Evolutionary conservation across 53 echinoderm and acorn worm genomes (phyloP).

Genomic region (Astropecten irregularis): DNA sequence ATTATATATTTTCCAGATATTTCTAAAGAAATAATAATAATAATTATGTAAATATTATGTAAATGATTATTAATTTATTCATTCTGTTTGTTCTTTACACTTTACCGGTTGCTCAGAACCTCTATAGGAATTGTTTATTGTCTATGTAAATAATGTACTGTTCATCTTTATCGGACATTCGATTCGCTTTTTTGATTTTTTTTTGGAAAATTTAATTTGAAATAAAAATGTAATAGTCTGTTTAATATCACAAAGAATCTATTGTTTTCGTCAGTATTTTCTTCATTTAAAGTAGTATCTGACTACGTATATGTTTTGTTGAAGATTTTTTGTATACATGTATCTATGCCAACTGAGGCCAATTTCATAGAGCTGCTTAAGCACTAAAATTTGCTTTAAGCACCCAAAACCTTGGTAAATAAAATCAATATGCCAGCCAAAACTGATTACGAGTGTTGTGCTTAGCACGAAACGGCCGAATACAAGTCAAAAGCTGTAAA

Average conservation of each 20-base stretch:
- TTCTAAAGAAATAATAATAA: no score
- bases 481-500: no score
- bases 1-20: slow-evolving; percentile 10
- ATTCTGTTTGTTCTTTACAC: background rate
- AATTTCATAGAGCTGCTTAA: no score
- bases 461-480: no score
- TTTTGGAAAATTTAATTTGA: slow-evolving; percentile 15
- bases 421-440: no score
- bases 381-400: no score
- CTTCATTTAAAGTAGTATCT: background rate
- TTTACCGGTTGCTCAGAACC: slow-evolving; percentile 1
- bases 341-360: no score
- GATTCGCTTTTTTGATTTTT: slow-evolving; percentile 13
- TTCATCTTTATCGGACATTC: slow-evolving; percentile 9
- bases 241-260: slow-evolving; percentile 1
- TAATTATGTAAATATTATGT: slow-evolving; percentile 41
- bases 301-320: background rate
- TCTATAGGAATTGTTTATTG: background rate
- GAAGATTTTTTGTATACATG: no score
- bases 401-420: no score
- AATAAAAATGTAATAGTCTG: slow-evolving; percentile 30
- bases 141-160: slow-evolving; percentile 50
- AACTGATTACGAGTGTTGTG: no score
- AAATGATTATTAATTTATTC: slow-evolving; percentile 32
- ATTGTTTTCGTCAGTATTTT: background rate